Conservation (phyloP, 2,888 invertebrate genomes). For the Netelia melanura region DNA sequence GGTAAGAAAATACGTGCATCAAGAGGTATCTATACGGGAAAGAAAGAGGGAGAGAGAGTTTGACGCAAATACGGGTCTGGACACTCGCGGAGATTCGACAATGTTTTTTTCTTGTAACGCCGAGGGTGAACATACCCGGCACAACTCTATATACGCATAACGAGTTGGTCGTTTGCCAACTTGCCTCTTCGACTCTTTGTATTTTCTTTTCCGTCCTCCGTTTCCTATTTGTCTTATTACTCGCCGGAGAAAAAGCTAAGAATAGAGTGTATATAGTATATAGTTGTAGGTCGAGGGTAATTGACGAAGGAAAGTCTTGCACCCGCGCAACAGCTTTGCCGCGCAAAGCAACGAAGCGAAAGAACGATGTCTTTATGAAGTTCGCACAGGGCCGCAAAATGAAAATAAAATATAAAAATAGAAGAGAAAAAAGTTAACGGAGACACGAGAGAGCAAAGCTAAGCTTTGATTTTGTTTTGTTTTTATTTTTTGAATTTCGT, state of each 20-base stretch:
- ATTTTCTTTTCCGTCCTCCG: constrained; percentile 18
- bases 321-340: constrained; percentile 24
- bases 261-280: constrained; percentile 35
- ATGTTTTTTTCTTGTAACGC: not conserved
- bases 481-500: constrained; percentile 24
- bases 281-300: constrained; percentile 13
- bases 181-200: constrained; percentile 37
- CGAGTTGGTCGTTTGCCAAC: constrained; percentile 51
- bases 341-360: not conserved
- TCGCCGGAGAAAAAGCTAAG: constrained; percentile 27
- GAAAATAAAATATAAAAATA: not conserved
- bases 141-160: not conserved
- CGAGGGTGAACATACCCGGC: not conserved
- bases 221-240: constrained; percentile 35
- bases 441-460: constrained; percentile 12
- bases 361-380: not conserved
- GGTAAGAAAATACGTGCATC: constrained; percentile 17
- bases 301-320: constrained; percentile 49
- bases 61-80: not conserved
- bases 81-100: not conserved
- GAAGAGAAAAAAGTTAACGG: not conserved
- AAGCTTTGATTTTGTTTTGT: constrained; percentile 11
- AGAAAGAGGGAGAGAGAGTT: not conserved
- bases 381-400: not conserved
- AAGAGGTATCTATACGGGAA: not conserved